Evolutionary conservation across 2,888 invertebrate genomes (phyloP), one percentile per base, ranked within the genome.

Genomic region (Cartodere bifasciata): DNA sequence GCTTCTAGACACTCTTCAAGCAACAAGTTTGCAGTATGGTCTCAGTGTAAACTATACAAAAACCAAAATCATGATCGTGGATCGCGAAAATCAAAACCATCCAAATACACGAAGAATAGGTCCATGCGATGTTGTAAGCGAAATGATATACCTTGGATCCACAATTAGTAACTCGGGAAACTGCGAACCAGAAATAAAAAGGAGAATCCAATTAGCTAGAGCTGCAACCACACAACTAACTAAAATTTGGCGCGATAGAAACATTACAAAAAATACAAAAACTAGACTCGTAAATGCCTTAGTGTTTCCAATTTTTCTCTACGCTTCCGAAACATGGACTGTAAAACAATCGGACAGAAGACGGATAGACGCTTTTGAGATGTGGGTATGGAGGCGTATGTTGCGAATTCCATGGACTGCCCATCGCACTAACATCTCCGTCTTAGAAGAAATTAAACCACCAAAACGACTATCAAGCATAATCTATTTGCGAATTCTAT

Each of bases 301-400:
- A 14, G 28, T 30, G 13, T 30, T 24, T 24, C 14, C 24, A n/a
- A 22, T 25, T 22, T 23, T 29, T 10, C 22, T 17, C 7, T 26
- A 34, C 17, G 28, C 14, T 28, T 17, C 29, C 11, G 26, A 33
- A 34, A 34, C 31, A 2, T 34, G 34, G 34, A 34, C 34, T 12
- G 16, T 34, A 11, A 13, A 17, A 7, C 14, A 23, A 13, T n/a
- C 23, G n/a, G 34, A 34, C n/a, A 12, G 23, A 6, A 12, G 23
- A 16, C 20, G 15, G 13, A 34, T 34, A 21, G 34, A 34, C 20
- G 24, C 32, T 10, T 34, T 34, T 23, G 32, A 34, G 23, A n/a
- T 34, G 16, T 34, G 20, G 32, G 15, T 31, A 14, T 34, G 23
- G 31, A 23, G 34, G 15, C 24, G 34, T 23, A 13, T 16, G 26